Evolutionary conservation across 2,113 vertebrate species (phyloP).

Genomic region (Lophochroa leadbeateri): DNA sequence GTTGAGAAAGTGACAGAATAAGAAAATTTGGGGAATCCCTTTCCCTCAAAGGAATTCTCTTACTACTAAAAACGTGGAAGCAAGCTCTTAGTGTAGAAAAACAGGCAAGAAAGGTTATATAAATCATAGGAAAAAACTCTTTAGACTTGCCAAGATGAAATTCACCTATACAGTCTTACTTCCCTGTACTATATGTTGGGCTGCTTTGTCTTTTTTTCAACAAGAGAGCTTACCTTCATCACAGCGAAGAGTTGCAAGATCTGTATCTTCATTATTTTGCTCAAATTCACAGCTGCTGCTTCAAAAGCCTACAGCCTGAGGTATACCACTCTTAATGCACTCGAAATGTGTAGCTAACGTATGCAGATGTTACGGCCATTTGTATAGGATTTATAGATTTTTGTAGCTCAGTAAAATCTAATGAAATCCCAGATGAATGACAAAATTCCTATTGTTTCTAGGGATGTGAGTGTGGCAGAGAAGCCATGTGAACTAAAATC

Average conservation of each 20-base stretch:
- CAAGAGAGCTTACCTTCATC: background rate
- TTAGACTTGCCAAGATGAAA: background rate
- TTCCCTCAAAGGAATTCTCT: background rate
- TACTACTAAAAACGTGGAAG: background rate
- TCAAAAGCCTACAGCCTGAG: background rate
- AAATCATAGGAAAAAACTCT: background rate
- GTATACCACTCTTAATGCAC: background rate
- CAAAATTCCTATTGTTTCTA: background rate
- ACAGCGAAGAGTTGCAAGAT: background rate
- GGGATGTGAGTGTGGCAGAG: rapidly evolving
- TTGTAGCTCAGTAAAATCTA: background rate
- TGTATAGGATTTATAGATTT: background rate
- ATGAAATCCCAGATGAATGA: background rate
- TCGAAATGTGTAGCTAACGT: background rate
- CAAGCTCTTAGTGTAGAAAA: background rate
- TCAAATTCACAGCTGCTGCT: background rate
- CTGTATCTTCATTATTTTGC: background rate
- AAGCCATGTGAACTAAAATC: background rate
- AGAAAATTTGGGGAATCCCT: background rate
- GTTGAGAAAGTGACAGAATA: background rate
- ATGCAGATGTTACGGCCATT: background rate
- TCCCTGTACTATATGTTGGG: background rate
- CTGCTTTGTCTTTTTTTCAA: background rate
- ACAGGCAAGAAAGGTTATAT: background rate
- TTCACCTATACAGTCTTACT: background rate